Evolutionary conservation across 2,113 vertebrate genomes (phyloP).

Genomic region (Dascyllus trimaculatus): DNA sequence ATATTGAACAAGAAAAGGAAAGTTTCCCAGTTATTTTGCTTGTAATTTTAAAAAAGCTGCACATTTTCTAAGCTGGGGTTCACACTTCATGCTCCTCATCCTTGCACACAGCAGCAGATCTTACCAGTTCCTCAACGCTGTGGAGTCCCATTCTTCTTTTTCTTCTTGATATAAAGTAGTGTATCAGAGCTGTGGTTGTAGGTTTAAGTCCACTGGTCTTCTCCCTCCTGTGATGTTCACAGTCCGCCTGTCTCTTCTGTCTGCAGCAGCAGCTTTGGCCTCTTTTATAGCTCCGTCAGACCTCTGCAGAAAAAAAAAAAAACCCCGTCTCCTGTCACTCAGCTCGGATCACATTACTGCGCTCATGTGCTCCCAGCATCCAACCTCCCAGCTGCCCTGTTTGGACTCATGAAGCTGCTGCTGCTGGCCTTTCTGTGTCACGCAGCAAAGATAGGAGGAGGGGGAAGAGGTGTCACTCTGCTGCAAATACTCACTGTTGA

Average conservation of each 20-base stretch:
- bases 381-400: conserved; percentile 23
- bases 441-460: conserved; percentile 10
- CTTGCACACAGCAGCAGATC: too few species aligned
- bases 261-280: conserved; percentile 2
- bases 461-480: conserved; percentile 36
- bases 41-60: too few species aligned
- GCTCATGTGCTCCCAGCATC: conserved; percentile 28
- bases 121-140: conserved; percentile 92
- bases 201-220: conserved; percentile 51
- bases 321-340: conserved; percentile 23
- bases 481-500: accelerated
- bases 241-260: conserved; percentile 27
- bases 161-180: neutral
- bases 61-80: too few species aligned
- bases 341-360: conserved; percentile 58
- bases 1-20: too few species aligned
- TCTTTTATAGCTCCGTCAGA: conserved; percentile 65
- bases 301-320: conserved; percentile 22
- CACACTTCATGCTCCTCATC: too few species aligned
- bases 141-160: conserved; percentile 87
- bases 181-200: neutral
- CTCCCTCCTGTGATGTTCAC: conserved; percentile 41
- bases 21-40: too few species aligned
- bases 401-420: conserved; percentile 8
- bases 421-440: conserved; percentile 15